Evolutionary conservation across 1,140 invertebrate species (phyloP), one percentile per base, ranked within the genome.

Genomic region (Pteromalus puparum): DNA sequence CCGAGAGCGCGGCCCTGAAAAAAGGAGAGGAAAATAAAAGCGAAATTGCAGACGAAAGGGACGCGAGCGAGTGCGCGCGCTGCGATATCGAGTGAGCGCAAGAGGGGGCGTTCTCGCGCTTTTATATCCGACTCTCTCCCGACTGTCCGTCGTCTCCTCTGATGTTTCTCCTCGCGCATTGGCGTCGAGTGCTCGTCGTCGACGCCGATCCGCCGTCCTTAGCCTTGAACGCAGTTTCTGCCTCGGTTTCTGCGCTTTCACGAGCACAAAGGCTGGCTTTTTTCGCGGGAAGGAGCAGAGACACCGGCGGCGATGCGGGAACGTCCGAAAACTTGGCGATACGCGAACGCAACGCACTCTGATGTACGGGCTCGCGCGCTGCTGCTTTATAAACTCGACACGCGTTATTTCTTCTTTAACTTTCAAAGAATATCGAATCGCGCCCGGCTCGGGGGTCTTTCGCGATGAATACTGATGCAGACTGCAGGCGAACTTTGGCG

Each of bases 361-460:
- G 30, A 34, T 34, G 61, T 65, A n/a, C n/a, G 18, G 4, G 61
- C 12, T n/a, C n/a, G 61, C 61, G 61, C n/a, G 10, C 30, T 34
- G 13, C 28, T 38, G 28, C 15, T 81, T 81, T 72, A 21, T 81
- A 81, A 21, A 72, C 79, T 10, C 18, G 1, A n/a, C 79, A 81
- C 79, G 79, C 42, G n/a, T 53, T 34, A 34, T 73, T n/a, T n/a
- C n/a, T n/a, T n/a, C n/a, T n/a, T n/a, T 46, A 81, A 81, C 68
- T 73, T 73, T 61, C 18, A 2, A 61, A 38, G 79, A 81, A 72
- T 53, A 81, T 81, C 26, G 68, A 81, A 81, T 81, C 46, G 42
- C 28, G n/a, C 3, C 24, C 4, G 4, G 38, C 65, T 10, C 0
- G 65, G 18, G 2, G 13, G 6, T 53, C 79, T 26, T 15, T n/a